Evolutionary conservation across 2,888 invertebrate genomes (phyloP), one percentile per base, ranked within the genome.

Genomic region (Caenorhabditis afra): DNA sequence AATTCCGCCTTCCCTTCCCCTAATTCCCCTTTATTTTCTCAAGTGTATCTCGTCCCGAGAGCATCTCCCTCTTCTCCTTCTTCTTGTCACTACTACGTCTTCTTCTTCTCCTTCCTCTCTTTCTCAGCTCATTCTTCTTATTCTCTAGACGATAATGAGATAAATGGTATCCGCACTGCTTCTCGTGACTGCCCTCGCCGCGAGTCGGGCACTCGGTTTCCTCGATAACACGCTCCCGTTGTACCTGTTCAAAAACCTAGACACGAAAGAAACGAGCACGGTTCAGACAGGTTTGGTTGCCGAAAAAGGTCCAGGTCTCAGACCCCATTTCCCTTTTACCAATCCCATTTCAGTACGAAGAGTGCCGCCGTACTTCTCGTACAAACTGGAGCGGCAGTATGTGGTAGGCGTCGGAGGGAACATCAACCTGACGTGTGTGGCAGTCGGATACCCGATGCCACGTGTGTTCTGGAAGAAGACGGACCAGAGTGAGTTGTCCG

Each of bases 361-460:
- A 82, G 96, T 98, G 7, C 94, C 96, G 5, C 98, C 98, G 0
- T 95, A 95, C 90, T 99, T 99, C 92, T 95, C 97, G 14, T 95
- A 95, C 82, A 95, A 95, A 20, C 96, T 97, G 77, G 94, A 95
- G 49, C 92, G 94, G 12, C 92, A 94, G 61, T 94, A 94, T 84
- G 96, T 96, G 90, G 96, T 98, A 64, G 95, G 95, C 93, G 93
- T 96, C 59, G 96, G 96, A 14, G 94, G 95, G 0, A 94, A 94
- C 90, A 92, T 97, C 86, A 97, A 96, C 91, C 92, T 99, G 84
- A 96, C 96, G 71, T 99, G 99, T 91, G 96, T 97, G 67, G 98
- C 98, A 11, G 95, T 96, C 37, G 98, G 99, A 20, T 96, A 97
- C 0, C 98, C 98, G 7, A 97, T 98, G 97, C 99, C 98, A 1